Evolutionary conservation across 35 echinoderm and acorn worm species (phyloP).

Genomic region (Lytechinus variegatus): DNA sequence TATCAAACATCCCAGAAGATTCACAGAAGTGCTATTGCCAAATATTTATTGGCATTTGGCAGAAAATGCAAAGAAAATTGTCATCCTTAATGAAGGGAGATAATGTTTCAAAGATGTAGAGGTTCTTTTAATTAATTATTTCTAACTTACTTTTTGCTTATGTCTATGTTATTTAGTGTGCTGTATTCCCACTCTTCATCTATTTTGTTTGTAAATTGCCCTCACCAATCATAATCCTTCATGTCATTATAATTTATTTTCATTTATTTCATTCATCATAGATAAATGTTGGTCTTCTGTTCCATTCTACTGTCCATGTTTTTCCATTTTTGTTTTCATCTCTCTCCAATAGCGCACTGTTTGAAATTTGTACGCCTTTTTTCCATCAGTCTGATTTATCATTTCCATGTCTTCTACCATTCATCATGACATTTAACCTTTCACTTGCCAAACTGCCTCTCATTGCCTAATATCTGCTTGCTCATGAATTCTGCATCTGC

Average conservation of each 20-base stretch:
- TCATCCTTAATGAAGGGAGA: too few species aligned
- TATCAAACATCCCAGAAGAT: too few species aligned
- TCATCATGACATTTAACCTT: neutral
- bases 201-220: too few species aligned
- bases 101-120: too few species aligned
- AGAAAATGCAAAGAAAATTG: too few species aligned
- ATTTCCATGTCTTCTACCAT: neutral
- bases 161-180: too few species aligned
- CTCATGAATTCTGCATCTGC: neutral
- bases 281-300: neutral
- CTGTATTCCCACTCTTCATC: too few species aligned
- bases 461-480: neutral
- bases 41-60: too few species aligned
- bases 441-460: neutral
- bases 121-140: too few species aligned
- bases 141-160: too few species aligned
- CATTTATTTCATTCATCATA: neutral
- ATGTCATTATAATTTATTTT: neutral
- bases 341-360: neutral
- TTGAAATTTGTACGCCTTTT: neutral
- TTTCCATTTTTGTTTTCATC: neutral
- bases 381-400: neutral
- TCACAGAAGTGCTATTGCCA: too few species aligned
- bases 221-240: neutral
- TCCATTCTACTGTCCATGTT: neutral